phyloP scores from a whole-genome alignment of 1,140 invertebrate genomes.

The Brachystomella parvula region DNA sequence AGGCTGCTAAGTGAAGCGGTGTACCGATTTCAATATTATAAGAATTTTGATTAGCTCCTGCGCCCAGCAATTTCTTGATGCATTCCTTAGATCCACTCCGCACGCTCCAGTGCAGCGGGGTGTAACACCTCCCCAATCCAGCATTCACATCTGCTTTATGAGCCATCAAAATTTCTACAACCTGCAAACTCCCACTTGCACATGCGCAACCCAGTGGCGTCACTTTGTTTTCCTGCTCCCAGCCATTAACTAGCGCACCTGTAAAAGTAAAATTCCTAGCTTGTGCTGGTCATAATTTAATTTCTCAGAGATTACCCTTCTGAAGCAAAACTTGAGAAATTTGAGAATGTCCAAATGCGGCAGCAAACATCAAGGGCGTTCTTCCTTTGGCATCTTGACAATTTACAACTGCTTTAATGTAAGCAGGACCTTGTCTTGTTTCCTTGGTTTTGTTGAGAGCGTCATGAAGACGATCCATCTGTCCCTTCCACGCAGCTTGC shows the following conservation, averaged over 20 bases:
- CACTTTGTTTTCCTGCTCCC: slow-evolving; percentile 44
- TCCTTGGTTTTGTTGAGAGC: slow-evolving; percentile 5
- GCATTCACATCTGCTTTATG: slow-evolving; percentile 23
- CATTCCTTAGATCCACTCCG: slow-evolving; percentile 18
- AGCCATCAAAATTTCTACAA: slow-evolving; percentile 24
- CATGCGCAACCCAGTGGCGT: slow-evolving; percentile 37
- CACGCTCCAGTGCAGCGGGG: slow-evolving; percentile 29
- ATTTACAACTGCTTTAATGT: background rate
- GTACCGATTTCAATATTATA: slow-evolving; percentile 27
- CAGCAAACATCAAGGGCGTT: slow-evolving; percentile 26
- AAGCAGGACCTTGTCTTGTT: too few species aligned
- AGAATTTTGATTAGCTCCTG: slow-evolving; percentile 30
- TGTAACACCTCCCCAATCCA: background rate
- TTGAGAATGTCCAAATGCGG: slow-evolving; percentile 25
- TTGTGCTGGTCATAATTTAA: background rate
- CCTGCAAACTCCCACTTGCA: slow-evolving; percentile 11
- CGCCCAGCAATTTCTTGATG: slow-evolving; percentile 30
- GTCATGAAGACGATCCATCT: slow-evolving; percentile 7
- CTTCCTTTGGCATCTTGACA: slow-evolving; percentile 9
- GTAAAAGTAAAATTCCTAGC: background rate
- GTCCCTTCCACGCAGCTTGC: slow-evolving; percentile 9
- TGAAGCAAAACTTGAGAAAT: slow-evolving; percentile 35
- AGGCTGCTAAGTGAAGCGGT: slow-evolving; percentile 35
- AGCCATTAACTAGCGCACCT: slow-evolving; percentile 56
- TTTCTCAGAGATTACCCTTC: slow-evolving; percentile 13